phyloP scores from a whole-genome alignment of 2,888 invertebrate genomes.

The Acanthococcus lagerstroemiae region DNA sequence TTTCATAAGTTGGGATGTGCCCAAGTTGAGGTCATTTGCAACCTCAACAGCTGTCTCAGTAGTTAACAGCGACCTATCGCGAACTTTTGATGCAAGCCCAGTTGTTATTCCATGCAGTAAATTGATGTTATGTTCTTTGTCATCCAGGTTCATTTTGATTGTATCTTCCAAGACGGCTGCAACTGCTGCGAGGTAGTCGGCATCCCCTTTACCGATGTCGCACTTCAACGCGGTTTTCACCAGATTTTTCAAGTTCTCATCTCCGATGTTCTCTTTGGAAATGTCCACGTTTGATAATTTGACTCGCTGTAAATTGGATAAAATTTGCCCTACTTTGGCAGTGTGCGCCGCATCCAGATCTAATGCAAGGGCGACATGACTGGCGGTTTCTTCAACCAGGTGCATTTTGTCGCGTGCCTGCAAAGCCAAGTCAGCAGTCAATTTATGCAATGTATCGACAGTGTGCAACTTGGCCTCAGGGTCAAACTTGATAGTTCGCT shows the following conservation, averaged over 20 bases:
- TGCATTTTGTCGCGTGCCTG: slow-evolving; percentile 7
- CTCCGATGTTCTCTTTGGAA: not conserved
- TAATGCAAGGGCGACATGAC: slow-evolving; percentile 39
- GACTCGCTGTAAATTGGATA: slow-evolving; percentile 37
- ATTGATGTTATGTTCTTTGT: not conserved
- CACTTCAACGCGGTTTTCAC: not conserved
- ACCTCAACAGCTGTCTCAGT: slow-evolving; percentile 34
- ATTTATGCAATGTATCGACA: not conserved
- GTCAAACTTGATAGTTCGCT: slow-evolving; percentile 2
- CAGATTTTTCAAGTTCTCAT: not conserved
- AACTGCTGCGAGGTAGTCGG: not conserved
- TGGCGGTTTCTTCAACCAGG: not conserved
- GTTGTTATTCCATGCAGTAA: not conserved
- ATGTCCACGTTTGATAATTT: not conserved
- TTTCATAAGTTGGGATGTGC: slow-evolving; percentile 42
- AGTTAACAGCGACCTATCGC: not conserved
- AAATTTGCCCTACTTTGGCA: slow-evolving; percentile 44
- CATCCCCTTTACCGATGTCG: not conserved
- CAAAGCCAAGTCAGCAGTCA: not conserved
- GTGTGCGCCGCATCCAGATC: slow-evolving; percentile 42
- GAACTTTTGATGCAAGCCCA: not conserved
- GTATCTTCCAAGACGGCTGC: not conserved
- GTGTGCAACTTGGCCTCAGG: not conserved
- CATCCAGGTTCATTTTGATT: not conserved
- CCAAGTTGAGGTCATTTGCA: slow-evolving; percentile 41